These are phyloP conservation scores for Xiphophorus maculatus DNA, from an alignment of 2,113 vertebrate genomes.

Conservation along the genomic window DNA sequence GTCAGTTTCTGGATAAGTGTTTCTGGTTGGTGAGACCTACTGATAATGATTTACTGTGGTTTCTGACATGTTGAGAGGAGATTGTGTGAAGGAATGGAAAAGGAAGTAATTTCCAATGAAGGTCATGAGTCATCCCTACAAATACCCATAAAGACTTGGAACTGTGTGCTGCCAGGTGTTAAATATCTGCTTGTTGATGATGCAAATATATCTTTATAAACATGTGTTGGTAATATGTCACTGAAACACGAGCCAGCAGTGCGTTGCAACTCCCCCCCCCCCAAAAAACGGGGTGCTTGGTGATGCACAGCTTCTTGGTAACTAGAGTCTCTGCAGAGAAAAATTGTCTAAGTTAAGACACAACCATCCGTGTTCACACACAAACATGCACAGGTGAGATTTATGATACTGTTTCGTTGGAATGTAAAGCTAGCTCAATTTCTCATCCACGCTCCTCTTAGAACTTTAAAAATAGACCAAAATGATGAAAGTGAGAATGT, in stretches of 20 bases:
- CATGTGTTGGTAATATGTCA: conserved; percentile 26
- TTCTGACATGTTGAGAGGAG: conserved; percentile 37
- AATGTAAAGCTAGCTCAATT: conserved; percentile 59
- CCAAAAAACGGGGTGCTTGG: conserved; percentile 8
- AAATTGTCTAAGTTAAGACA: conserved; percentile 68
- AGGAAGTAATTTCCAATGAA: conserved; percentile 36
- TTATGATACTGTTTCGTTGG: conserved; percentile 65
- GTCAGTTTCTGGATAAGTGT: conserved; percentile 27
- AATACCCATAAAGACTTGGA: conserved; percentile 53
- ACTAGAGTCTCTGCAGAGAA: conserved; percentile 21
- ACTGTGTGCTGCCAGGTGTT: conserved; percentile 40
- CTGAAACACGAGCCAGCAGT: conserved; percentile 53
- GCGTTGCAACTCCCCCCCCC: conserved; percentile 9
- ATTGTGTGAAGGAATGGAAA: conserved; percentile 5
- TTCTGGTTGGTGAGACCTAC: conserved; percentile 13
- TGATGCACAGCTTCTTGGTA: conserved; percentile 63
- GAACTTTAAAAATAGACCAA: conserved; percentile 58
- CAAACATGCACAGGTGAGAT: conserved; percentile 50
- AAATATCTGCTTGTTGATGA: conserved; percentile 39
- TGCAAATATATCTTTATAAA: conserved; percentile 19
- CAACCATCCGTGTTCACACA: conserved; percentile 58
- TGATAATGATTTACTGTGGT: conserved; percentile 57
- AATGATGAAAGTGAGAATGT: conserved; percentile 14
- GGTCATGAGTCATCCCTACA: conserved; percentile 52
- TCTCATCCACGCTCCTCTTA: conserved; percentile 33